Base-by-base conservation (phyloP, 2,113 vertebrate species). In the Cinclus cinclus region DNA sequence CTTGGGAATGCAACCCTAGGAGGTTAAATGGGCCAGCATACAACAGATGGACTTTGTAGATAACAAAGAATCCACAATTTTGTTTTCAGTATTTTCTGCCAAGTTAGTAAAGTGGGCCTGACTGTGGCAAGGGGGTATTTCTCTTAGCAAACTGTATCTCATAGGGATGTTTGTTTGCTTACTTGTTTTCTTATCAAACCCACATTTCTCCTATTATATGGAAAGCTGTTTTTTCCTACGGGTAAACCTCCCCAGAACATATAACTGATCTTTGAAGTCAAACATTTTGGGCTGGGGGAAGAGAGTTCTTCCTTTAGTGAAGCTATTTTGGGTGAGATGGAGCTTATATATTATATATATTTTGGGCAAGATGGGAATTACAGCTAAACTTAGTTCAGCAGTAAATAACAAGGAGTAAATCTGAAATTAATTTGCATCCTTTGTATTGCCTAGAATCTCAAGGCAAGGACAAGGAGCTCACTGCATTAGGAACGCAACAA, bases 71-170 rank as follows among this genome's bases (percentile, higher is more conserved):
- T 68, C 64, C 77, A 52, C 76, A 52, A 70, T 83, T 74, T 71
- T 93, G 94, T 89, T 97, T 93, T 83, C 68, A 59, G 68, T 89
- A 39, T 93, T 92, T 96, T 92, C 86, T 93, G 89, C 83, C 96
- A 93, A 92, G 73, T 90, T 70, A 77, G 59, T 89, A 71, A 94
- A 93, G 69, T 33, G 42, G 83, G 49, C 56, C 83, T 89, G 91
- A 81, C 19, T 88, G 52, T 52, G 58, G 73, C 42, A 78, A 63
- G n/a, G 33, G 59, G 20, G 7, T 59, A 78, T 90, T 89, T 92
- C 69, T 93, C 47, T 63, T 60, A 59, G 56, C 70, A 80, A 92
- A 88, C 65, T 13, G 50, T 63, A 71, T 78, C 79, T 90, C 83
- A 68, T 50, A 83, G 39, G 52, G 56, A 92, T 89, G 60, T 86